Evolutionary conservation across 2,888 invertebrate genomes (phyloP).

Genomic region (Magallana nippona): DNA sequence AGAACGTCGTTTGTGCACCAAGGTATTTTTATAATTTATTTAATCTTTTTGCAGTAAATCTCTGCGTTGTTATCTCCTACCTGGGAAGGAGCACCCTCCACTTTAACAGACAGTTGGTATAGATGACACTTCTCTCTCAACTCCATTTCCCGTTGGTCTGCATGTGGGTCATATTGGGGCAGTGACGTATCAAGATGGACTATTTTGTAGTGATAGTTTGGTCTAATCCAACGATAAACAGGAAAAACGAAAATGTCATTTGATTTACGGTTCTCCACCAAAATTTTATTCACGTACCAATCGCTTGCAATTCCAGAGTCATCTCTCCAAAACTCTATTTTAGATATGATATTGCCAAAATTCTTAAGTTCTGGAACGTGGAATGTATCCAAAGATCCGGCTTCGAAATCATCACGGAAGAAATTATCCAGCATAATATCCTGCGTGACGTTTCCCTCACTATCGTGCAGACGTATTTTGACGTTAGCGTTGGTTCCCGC

Average conservation of each 20-base stretch:
- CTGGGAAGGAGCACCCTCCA: conserved; percentile 65
- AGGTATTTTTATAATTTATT: no score
- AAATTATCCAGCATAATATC: conserved; percentile 77
- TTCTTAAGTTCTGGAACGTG: conserved; percentile 58
- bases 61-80: conserved; percentile 51
- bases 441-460: conserved; percentile 70
- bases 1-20: no score
- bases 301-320: conserved; percentile 75
- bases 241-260: conserved; percentile 76
- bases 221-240: conserved; percentile 79
- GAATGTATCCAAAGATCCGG: conserved; percentile 78
- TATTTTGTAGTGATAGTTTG: conserved; percentile 76
- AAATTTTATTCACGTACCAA: conserved; percentile 79
- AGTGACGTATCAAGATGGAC: conserved; percentile 78
- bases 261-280: conserved; percentile 67
- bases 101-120: conserved; percentile 67
- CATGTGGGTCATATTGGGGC: conserved; percentile 78
- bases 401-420: conserved; percentile 77
- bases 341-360: conserved; percentile 60
- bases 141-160: conserved; percentile 76
- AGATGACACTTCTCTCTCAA: conserved; percentile 75
- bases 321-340: conserved; percentile 79
- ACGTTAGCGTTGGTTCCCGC: conserved; percentile 80
- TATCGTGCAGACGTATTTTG: conserved; percentile 77
- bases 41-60: background rate